Percentiles rank a stretch among this genome's conserved stretches.
Evolutionary conservation across 2,888 invertebrate genomes (phyloP).

Genomic region (Cotesia congregata): DNA sequence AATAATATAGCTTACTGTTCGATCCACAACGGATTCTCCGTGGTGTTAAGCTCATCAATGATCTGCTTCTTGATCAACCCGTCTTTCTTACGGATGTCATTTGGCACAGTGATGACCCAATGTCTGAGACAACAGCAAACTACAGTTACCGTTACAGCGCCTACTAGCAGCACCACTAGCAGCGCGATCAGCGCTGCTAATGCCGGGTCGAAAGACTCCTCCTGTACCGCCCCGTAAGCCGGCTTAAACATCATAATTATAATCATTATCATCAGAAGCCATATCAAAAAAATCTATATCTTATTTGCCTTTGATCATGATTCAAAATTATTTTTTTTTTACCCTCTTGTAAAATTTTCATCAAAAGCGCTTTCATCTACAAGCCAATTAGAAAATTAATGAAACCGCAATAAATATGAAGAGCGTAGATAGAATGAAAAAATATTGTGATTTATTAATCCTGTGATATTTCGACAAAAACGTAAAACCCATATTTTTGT

Average conservation of each 20-base stretch:
- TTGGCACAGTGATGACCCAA: conserved; percentile 88
- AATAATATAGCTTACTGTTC: conserved; percentile 78
- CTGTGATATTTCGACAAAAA: no score
- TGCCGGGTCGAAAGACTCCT: conserved; percentile 88
- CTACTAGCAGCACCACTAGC: conserved; percentile 87
- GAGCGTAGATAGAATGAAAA: no score
- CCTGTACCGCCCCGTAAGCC: conserved; percentile 76
- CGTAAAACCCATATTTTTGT: no score
- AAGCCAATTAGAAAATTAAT: no score
- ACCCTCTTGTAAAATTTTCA: no score
- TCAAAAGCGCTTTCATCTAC: no score
- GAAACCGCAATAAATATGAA: no score
- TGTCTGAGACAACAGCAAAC: conserved; percentile 91
- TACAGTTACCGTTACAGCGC: conserved; percentile 87
- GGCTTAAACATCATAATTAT: conserved; percentile 66
- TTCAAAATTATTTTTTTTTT: no score
- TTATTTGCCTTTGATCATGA: no score
- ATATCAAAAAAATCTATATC: no score
- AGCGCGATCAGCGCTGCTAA: conserved; percentile 88
- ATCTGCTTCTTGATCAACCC: conserved; percentile 87
- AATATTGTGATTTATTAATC: no score
- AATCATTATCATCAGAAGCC: no score
- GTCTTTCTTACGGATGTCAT: conserved; percentile 85
- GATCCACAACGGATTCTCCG: conserved; percentile 93
- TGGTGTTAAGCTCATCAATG: conserved; percentile 88